These are phyloP conservation scores for Nycteola revayana DNA, from an alignment of 2,888 invertebrate genomes.

Conservation along the genomic window DNA sequence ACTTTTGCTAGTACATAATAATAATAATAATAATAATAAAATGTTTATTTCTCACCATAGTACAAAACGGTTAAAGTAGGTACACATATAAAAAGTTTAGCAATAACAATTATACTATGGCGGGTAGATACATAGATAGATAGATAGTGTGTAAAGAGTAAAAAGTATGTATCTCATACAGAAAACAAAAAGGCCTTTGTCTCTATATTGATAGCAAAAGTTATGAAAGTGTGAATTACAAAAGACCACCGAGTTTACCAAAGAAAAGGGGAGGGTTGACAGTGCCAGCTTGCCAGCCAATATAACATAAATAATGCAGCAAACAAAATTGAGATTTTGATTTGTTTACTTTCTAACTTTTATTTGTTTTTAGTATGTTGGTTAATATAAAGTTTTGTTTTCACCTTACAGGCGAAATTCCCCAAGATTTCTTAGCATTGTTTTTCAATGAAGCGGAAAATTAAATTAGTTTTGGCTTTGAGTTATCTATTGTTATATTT, in stretches of 20 bases:
- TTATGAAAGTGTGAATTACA: conserved; percentile 63
- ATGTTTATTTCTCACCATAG: too few species aligned
- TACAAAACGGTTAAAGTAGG: too few species aligned
- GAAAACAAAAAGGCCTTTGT: conserved; percentile 16
- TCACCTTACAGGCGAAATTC: conserved; percentile 28
- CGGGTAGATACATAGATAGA: too few species aligned
- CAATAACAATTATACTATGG: too few species aligned
- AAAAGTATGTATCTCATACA: neutral
- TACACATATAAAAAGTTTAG: too few species aligned
- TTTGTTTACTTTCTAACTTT: conserved; percentile 79
- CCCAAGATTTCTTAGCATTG: conserved; percentile 43
- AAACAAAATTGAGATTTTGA: conserved; percentile 78
- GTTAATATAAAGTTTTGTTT: conserved; percentile 50
- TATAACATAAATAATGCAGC: conserved; percentile 80
- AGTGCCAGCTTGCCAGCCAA: conserved; percentile 68
- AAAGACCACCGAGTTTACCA: conserved; percentile 58
- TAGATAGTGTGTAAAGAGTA: too few species aligned
- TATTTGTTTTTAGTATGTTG: conserved; percentile 64
- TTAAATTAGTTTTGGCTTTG: conserved; percentile 30
- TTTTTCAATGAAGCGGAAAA: conserved; percentile 53
- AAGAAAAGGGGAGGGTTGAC: conserved; percentile 71
- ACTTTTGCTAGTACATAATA: too few species aligned
- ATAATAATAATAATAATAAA: too few species aligned
- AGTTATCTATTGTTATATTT: too few species aligned
- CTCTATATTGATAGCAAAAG: conserved; percentile 56